Evolutionary conservation across 2,888 invertebrate species (phyloP), one percentile per base, ranked within the genome.

Genomic region (Drosophila birchii): DNA sequence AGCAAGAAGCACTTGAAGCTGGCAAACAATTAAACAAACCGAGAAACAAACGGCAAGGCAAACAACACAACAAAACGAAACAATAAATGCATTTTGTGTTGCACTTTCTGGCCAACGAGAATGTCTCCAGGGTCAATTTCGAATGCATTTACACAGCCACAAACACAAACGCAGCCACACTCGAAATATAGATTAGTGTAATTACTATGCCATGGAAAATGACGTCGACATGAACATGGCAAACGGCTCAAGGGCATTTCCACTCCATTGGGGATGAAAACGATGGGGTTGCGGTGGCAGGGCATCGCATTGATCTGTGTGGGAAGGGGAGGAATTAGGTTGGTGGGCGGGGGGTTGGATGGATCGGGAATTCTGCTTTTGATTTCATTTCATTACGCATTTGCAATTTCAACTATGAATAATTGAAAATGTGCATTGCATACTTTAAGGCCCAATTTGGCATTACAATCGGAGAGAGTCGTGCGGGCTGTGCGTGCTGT

Each of bases 101-200:
- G 47, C 66, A 62, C 69, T 78, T 86, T 68, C 70, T 59, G 75
- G 71, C 51, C 68, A 77, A 53, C 55, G 67, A 72, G 61, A 79
- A 86, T 86, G 86, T 86, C 84, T 83, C 84, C 78, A 86, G 84
- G 84, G 88, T 86, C 80, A 85, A 86, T 85, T 83, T 75, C 68
- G 73, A 78, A 84, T 88, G 83, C 83, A 80, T 78, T 76, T 74
- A 68, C 75, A 76, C 63, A 60, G 55, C 53, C 47, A 44, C 36
- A 60, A 11, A 45, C 39, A 20, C 26, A 45, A 43, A 44, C 53
- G 16, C 51, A 51, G 51, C 34, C 26, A 54, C 32, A 63, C 55
- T 44, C 41, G 38, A 56, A 70, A 60, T 53, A 81, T 85, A 87
- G 88, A 83, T 83, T 83, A 87, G 86, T 79, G 78, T 83, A 83